A percentile compares a stretch with the other conserved stretches of the same genome.
Conservation (phyloP, 2,113 vertebrate genomes). For the Seriola dumerili region DNA sequence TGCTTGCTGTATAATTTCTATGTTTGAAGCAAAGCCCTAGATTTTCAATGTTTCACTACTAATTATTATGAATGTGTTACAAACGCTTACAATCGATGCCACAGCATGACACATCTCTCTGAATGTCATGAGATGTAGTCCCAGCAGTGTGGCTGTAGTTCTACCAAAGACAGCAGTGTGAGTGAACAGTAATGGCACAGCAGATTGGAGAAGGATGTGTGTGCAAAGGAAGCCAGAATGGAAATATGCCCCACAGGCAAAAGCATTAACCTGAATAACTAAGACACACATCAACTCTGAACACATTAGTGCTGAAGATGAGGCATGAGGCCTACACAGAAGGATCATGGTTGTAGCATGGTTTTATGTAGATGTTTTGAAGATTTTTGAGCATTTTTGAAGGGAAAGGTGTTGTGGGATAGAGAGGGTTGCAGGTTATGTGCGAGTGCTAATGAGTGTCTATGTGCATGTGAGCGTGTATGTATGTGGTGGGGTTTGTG, state of each 20-base stretch:
- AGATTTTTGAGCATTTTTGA: neutral
- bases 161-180: conserved; percentile 53
- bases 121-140: conserved; percentile 49
- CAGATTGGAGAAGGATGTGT: conserved; percentile 62
- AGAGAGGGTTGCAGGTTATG: neutral
- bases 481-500: conserved; percentile 11
- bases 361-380: neutral
- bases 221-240: conserved; percentile 64
- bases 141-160: conserved; percentile 52
- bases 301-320: conserved; percentile 61
- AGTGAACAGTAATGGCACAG: conserved; percentile 60
- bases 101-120: conserved; percentile 28
- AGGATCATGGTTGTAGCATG: conserved; percentile 6
- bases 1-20: neutral
- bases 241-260: conserved; percentile 71
- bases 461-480: conserved; percentile 9
- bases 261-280: conserved; percentile 81
- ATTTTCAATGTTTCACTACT: neutral
- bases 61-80: neutral
- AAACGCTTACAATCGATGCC: conserved; percentile 2
- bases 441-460: conserved; percentile 1
- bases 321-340: conserved; percentile 33
- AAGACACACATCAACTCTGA: conserved; percentile 64
- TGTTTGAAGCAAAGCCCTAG: neutral
- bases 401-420: neutral